Conservation (phyloP, 2,113 vertebrate species). For the Bothrops jararaca region DNA sequence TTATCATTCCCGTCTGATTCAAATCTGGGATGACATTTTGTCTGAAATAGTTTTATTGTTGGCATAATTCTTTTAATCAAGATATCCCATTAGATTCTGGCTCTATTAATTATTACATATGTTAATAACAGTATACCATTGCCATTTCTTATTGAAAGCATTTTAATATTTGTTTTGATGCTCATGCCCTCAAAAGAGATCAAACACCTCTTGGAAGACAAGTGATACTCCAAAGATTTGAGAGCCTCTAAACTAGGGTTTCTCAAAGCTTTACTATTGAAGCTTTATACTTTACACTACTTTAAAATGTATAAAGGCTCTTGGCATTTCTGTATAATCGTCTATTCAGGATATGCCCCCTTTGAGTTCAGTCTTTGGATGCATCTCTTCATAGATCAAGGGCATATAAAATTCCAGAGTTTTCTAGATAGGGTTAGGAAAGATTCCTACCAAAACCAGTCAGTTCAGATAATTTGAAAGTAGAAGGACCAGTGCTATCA, state of each 20-base stretch:
- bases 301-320: neutral
- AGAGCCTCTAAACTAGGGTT: neutral
- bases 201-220: conserved; percentile 4
- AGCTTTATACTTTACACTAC: neutral
- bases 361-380: neutral
- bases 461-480: neutral
- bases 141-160: conserved; percentile 23
- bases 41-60: conserved; percentile 29
- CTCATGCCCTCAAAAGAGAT: neutral
- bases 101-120: conserved; percentile 12
- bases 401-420: neutral
- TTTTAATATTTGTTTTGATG: neutral
- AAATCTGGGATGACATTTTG: conserved; percentile 2
- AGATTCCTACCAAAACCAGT: neutral
- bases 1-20: fast-evolving
- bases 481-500: neutral
- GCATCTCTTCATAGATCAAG: neutral
- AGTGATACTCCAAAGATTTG: neutral
- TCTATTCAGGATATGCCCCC: neutral
- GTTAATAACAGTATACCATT: conserved; percentile 21
- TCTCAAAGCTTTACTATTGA: conserved; percentile 9
- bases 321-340: neutral
- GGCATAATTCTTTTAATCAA: conserved; percentile 11
- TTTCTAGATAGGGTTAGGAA: neutral
- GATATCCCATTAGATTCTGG: neutral